phyloP scores from a whole-genome alignment of 92 coral and sea anemone species.

The Umimayanthus kanabou region DNA sequence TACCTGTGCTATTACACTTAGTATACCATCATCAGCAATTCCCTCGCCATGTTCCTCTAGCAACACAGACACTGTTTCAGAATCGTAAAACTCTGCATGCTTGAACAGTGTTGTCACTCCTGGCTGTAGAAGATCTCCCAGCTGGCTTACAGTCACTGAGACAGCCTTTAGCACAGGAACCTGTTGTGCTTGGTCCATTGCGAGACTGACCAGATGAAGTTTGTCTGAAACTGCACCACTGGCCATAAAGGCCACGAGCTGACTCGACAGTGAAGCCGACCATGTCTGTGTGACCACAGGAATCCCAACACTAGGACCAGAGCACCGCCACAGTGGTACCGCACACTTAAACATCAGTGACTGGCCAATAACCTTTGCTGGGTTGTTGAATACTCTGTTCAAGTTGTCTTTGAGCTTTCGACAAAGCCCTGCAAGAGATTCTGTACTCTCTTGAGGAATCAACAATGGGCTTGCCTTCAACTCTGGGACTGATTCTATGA shows the following conservation, averaged over 20 bases:
- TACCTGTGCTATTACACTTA: conserved; percentile 68
- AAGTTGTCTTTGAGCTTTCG: conserved; percentile 66
- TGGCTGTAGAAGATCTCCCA: conserved; percentile 9
- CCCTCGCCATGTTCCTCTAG: conserved; percentile 47
- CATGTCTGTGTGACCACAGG: conserved; percentile 59
- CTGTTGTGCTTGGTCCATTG: conserved; percentile 14
- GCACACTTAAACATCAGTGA: conserved; percentile 68
- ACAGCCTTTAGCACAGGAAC: conserved; percentile 10
- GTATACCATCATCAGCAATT: conserved; percentile 29
- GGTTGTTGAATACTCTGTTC: conserved; percentile 59
- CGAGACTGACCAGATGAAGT: conserved; percentile 49
- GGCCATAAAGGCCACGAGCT: conserved; percentile 64
- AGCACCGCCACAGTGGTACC: conserved; percentile 57
- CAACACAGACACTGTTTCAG: conserved; percentile 68
- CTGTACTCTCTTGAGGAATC: conserved; percentile 57
- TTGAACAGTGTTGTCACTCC: conserved; percentile 21
- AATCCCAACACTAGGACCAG: not conserved
- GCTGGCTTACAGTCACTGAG: conserved; percentile 25
- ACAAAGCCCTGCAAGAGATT: conserved; percentile 73
- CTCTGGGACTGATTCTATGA: conserved; percentile 65
- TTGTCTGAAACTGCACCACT: conserved; percentile 45
- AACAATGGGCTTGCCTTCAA: conserved; percentile 72
- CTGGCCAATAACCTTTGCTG: conserved; percentile 69
- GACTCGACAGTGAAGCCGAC: conserved; percentile 44
- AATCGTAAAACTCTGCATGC: conserved; percentile 70